A percentile compares a stretch with the other conserved stretches of the same genome.
Conservation (phyloP, 2,113 vertebrate genomes). For the Coregonus clupeaformis region DNA sequence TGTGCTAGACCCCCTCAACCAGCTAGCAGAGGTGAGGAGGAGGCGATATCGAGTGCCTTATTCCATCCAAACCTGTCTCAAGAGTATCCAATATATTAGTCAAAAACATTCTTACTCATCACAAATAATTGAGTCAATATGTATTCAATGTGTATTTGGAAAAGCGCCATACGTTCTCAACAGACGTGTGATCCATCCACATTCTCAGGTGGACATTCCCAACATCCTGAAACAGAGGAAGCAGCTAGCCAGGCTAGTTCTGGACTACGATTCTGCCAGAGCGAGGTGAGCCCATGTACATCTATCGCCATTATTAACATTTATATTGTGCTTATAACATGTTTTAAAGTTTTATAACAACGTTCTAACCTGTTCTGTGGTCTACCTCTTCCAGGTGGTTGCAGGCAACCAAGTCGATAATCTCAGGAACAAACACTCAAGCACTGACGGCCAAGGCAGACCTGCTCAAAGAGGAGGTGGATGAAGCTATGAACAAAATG, state of each 20-base stretch:
- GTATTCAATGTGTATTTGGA: not conserved
- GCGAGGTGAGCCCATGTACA: constrained; percentile 78
- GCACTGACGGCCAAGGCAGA: constrained; percentile 96
- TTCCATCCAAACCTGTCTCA: not conserved
- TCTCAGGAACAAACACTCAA: constrained; percentile 95
- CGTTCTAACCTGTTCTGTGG: not conserved
- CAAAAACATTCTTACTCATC: not conserved
- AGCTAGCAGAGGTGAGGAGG: constrained; percentile 87
- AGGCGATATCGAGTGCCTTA: constrained; percentile 65
- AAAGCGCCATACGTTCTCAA: not conserved
- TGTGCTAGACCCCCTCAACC: constrained; percentile 87
- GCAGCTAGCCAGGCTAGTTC: constrained; percentile 90
- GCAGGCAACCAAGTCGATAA: constrained; percentile 94
- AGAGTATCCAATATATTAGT: too few relatives aligned
- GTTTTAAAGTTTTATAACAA: not conserved
- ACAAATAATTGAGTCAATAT: not conserved
- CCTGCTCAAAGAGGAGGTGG: constrained; percentile 95
- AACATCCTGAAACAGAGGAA: constrained; percentile 98
- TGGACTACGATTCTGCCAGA: constrained; percentile 97
- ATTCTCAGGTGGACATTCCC: constrained; percentile 86
- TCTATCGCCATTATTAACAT: not conserved
- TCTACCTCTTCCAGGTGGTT: constrained; percentile 79
- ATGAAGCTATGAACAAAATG: constrained; percentile 97
- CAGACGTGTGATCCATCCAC: constrained; percentile 4
- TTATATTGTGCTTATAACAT: not conserved